phyloP scores from a whole-genome alignment of 2,888 invertebrate genomes.

The Thumatha senex region DNA sequence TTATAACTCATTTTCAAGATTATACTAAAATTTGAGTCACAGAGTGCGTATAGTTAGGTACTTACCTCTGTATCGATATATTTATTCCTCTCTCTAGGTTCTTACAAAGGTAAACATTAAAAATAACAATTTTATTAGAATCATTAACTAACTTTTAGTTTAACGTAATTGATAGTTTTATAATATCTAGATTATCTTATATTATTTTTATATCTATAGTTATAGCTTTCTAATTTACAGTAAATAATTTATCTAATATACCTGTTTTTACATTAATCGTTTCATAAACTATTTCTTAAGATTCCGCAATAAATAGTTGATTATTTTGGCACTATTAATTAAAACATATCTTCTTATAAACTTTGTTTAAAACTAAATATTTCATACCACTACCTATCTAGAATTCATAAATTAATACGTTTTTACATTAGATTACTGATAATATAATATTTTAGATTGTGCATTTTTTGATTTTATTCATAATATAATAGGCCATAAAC shows the following conservation, averaged over 20 bases:
- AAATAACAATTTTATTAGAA: conserved; percentile 34
- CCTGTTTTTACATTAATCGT: conserved; percentile 30
- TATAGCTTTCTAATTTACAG: conserved; percentile 34
- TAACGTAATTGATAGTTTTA: conserved; percentile 29
- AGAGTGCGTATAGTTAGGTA: conserved; percentile 11
- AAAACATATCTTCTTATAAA: conserved; percentile 18
- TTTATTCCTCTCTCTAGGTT: conserved; percentile 34
- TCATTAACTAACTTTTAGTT: conserved; percentile 20
- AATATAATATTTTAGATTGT: conserved; percentile 30
- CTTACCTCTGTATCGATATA: conserved; percentile 32
- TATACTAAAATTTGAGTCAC: conserved; percentile 11
- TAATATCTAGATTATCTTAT: conserved; percentile 28
- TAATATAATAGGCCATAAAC: too few relatives aligned
- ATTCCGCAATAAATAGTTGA: conserved; percentile 37
- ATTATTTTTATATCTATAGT: conserved; percentile 23
- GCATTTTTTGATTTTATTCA: conserved; percentile 19
- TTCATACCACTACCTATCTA: conserved; percentile 40
- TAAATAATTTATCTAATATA: conserved; percentile 21
- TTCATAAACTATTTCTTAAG: conserved; percentile 30
- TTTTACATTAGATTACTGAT: conserved; percentile 16
- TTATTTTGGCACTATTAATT: conserved; percentile 47
- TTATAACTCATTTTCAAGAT: neutral
- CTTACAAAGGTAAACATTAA: conserved; percentile 29
- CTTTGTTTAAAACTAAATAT: conserved; percentile 32
- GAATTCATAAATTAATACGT: conserved; percentile 35